A percentile compares a stretch with the other conserved stretches of the same genome.
phyloP scores from a whole-genome alignment of 1,140 invertebrate species.

The Trichomalopsis sarcophagae region DNA sequence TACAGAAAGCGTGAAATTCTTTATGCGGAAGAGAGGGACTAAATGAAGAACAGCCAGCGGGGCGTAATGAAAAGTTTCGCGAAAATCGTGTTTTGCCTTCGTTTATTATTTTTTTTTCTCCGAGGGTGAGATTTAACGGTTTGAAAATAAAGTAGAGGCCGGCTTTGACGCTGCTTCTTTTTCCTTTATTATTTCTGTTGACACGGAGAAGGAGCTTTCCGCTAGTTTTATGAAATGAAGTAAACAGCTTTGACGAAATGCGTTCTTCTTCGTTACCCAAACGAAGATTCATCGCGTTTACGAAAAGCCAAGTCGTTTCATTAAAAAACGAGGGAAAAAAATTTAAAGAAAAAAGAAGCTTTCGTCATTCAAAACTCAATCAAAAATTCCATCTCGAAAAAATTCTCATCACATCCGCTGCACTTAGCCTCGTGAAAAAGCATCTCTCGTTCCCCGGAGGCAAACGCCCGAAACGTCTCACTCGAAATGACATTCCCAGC shows the following conservation, averaged over 20 bases:
- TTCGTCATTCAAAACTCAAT: neutral
- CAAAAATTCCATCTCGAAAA: neutral
- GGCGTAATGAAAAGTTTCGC: slow-evolving; percentile 36
- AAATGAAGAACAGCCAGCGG: slow-evolving; percentile 10
- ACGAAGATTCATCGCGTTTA: neutral
- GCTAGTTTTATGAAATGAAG: too few species aligned
- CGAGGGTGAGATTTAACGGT: neutral
- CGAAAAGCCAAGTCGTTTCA: neutral
- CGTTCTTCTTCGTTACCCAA: neutral
- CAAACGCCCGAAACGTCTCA: neutral
- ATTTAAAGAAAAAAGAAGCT: neutral
- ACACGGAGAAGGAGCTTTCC: too few species aligned
- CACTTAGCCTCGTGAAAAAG: neutral
- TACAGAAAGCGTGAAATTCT: slow-evolving; percentile 40
- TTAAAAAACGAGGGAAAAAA: neutral
- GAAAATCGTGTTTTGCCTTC: neutral
- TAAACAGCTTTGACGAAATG: too few species aligned
- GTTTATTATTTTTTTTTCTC: neutral
- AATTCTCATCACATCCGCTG: neutral
- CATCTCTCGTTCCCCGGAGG: neutral
- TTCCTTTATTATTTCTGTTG: too few species aligned
- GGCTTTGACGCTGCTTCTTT: too few species aligned
- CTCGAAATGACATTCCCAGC: neutral
- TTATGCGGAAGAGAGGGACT: neutral
- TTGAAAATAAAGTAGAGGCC: slow-evolving; percentile 10